Percentiles rank a stretch among this genome's conserved stretches.
Evolutionary conservation across 1,140 invertebrate species (phyloP).

Genomic region (Cotesia chilonis): DNA sequence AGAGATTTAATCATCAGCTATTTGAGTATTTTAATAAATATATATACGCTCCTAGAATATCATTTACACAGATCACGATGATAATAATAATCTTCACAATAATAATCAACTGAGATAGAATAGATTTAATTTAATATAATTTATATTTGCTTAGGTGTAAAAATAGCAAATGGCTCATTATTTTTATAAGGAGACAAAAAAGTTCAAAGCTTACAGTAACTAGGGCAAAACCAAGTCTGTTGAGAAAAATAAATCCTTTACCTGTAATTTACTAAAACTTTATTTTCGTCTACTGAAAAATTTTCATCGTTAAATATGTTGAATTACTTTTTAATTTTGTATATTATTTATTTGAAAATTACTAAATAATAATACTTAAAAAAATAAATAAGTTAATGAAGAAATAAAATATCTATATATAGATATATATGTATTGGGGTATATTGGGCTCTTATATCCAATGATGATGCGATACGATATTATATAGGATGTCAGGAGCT

Average conservation of each 20-base stretch:
- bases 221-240: neutral
- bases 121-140: neutral
- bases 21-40: too few species aligned
- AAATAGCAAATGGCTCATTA: neutral
- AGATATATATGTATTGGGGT: neutral
- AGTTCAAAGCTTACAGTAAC: neutral
- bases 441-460: conserved; percentile 10
- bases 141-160: conserved; percentile 1
- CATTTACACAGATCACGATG: too few species aligned
- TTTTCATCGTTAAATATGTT: neutral
- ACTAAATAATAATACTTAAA: neutral
- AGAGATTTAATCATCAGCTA: too few species aligned
- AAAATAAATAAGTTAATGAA: too few species aligned
- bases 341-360: neutral
- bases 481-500: neutral
- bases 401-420: too few species aligned
- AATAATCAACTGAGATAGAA: neutral
- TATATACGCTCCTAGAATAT: too few species aligned
- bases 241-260: neutral
- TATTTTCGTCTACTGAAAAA: neutral
- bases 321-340: neutral
- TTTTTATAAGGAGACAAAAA: neutral
- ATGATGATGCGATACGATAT: neutral
- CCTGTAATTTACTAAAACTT: neutral
- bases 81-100: too few species aligned